phyloP scores from a whole-genome alignment of 2,113 vertebrate species.

The Phocoena sinus region DNA sequence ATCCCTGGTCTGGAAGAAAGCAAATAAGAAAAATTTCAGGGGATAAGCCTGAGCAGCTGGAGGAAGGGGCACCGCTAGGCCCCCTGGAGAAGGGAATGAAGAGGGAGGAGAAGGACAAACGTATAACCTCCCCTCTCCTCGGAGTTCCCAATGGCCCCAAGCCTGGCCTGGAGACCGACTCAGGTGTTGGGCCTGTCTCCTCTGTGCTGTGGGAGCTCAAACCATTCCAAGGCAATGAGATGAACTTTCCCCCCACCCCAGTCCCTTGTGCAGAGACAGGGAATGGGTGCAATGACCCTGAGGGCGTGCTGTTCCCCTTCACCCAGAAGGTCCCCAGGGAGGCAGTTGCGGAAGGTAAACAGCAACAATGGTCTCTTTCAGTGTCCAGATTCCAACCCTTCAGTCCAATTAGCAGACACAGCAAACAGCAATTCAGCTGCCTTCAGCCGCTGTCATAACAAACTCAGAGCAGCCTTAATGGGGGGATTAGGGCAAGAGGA shows the following conservation, averaged over 20 bases:
- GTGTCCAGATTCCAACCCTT: conserved; percentile 83
- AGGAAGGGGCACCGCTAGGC: background rate
- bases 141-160: background rate
- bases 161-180: background rate
- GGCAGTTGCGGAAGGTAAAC: conserved; percentile 66
- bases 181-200: background rate
- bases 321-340: conserved; percentile 62
- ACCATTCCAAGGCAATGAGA: background rate
- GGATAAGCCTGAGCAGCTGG: background rate
- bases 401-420: conserved; percentile 86
- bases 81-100: background rate
- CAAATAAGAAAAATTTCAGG: background rate
- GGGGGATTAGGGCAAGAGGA: conserved; percentile 79
- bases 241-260: background rate
- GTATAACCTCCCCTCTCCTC: background rate
- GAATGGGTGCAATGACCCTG: conserved; percentile 52
- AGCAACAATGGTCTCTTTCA: conserved; percentile 84
- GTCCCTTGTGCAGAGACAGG: background rate
- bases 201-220: background rate
- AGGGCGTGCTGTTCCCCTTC: conserved; percentile 44
- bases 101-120: background rate
- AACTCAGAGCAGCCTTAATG: conserved; percentile 82
- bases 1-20: background rate
- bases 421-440: conserved; percentile 77
- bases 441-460: conserved; percentile 85